These are phyloP conservation scores for Zophobas morio DNA, from an alignment of 1,140 invertebrate genomes.

Conservation along the genomic window DNA sequence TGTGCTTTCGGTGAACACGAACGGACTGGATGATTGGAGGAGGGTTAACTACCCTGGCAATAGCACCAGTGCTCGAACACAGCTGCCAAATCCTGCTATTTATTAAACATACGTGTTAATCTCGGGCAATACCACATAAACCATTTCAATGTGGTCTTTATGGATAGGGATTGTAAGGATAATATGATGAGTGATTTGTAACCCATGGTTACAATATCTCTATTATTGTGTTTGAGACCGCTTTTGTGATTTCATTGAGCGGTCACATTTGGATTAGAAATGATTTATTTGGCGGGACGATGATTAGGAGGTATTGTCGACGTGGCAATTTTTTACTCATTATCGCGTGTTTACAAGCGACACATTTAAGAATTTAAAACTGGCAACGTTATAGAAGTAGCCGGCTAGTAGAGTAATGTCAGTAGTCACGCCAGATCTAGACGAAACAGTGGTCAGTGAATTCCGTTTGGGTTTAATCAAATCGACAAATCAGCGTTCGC, in stretches of 20 bases:
- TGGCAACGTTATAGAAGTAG: no score
- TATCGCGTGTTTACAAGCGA: slow-evolving; percentile 8
- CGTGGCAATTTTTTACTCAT: slow-evolving; percentile 25
- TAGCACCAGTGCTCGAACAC: slow-evolving; percentile 54
- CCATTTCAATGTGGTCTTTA: slow-evolving; percentile 44
- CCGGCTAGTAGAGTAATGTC: no score
- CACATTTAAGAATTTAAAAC: not conserved
- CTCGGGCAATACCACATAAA: slow-evolving; percentile 50
- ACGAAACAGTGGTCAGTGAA: no score
- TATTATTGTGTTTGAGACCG: slow-evolving; percentile 45
- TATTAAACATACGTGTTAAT: slow-evolving; percentile 60
- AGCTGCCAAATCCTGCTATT: slow-evolving; percentile 60
- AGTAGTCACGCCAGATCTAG: no score
- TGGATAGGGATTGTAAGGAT: slow-evolving; percentile 37
- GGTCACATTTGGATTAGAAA: slow-evolving; percentile 41
- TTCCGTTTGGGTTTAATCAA: no score
- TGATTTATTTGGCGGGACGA: slow-evolving; percentile 33
- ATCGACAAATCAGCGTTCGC: no score
- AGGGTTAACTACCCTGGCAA: slow-evolving; percentile 54
- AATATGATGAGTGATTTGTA: slow-evolving; percentile 48
- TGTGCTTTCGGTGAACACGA: not conserved
- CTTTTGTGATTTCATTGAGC: slow-evolving; percentile 45
- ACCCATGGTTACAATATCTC: slow-evolving; percentile 46
- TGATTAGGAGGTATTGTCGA: slow-evolving; percentile 29
- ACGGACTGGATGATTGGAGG: slow-evolving; percentile 11